Conservation (phyloP, 2,113 vertebrate species). For the Etheostoma spectabile region DNA sequence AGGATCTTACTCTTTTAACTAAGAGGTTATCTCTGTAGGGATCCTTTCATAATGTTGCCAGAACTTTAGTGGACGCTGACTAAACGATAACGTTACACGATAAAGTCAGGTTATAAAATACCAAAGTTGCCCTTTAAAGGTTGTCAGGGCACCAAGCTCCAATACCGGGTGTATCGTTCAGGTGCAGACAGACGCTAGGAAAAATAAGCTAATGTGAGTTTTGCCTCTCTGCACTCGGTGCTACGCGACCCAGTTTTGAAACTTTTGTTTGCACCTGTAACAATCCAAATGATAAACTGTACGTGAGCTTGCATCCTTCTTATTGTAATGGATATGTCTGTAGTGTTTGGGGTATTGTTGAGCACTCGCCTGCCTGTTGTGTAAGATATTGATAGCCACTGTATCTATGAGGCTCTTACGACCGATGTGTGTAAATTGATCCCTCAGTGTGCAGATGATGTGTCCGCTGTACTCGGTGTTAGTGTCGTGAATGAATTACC, state of each 20-base stretch:
- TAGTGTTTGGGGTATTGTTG: conserved; percentile 70
- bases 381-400: conserved; percentile 80
- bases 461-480: conserved; percentile 74
- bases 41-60: no score
- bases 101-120: no score
- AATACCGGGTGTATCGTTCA: conserved; percentile 52
- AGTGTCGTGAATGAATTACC: conserved; percentile 74
- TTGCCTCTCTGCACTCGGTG: conserved; percentile 75
- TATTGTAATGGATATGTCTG: conserved; percentile 64
- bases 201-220: conserved; percentile 42
- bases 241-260: conserved; percentile 66
- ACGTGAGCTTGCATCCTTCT: conserved; percentile 69
- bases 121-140: conserved; percentile 2
- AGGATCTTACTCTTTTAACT: no score
- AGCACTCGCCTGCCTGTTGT: conserved; percentile 77
- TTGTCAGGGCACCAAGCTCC: conserved; percentile 66
- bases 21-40: no score
- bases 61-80: no score
- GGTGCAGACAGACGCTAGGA: conserved; percentile 35
- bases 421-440: conserved; percentile 73
- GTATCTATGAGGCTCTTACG: conserved; percentile 80
- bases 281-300: conserved; percentile 63
- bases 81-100: no score
- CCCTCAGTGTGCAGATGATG: conserved; percentile 69
- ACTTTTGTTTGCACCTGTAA: conserved; percentile 67